These are phyloP conservation scores for Taurulus bubalis DNA, from an alignment of 2,113 vertebrate species.

Conservation along the genomic window DNA sequence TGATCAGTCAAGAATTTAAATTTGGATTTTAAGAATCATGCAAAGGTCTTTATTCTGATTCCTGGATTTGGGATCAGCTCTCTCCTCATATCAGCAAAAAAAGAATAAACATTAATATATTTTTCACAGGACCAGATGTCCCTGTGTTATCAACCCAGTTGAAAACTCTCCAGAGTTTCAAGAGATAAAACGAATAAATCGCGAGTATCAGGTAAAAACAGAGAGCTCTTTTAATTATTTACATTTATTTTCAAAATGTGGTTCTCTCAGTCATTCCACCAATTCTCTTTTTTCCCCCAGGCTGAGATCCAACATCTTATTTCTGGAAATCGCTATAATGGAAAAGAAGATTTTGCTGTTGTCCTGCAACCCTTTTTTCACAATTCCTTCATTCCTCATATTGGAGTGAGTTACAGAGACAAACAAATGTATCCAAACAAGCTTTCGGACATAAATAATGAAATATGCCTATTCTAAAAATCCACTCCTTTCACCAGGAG, in stretches of 20 bases:
- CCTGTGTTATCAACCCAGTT: conserved; percentile 83
- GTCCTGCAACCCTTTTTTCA: conserved; percentile 90
- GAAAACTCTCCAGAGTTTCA: conserved; percentile 83
- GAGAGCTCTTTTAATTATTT: background rate
- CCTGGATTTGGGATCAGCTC: background rate
- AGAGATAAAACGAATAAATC: conserved; percentile 86
- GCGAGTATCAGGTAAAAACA: conserved; percentile 87
- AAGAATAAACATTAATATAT: background rate
- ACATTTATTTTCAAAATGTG: background rate
- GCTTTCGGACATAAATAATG: background rate
- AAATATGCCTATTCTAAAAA: background rate
- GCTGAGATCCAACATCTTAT: conserved; percentile 74
- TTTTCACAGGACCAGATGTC: conserved; percentile 84
- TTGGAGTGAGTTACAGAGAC: conserved; percentile 79
- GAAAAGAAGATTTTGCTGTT: conserved; percentile 86
- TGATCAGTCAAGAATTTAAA: background rate
- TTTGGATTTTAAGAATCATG: background rate
- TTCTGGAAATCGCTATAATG: conserved; percentile 78
- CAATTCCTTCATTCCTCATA: conserved; percentile 82
- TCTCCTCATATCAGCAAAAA: background rate
- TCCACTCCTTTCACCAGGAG: conserved; percentile 70
- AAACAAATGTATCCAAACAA: background rate
- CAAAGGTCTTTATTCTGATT: background rate
- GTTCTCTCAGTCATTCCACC: background rate
- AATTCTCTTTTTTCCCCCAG: conserved; percentile 37